These are phyloP conservation scores for Leucophenga montana DNA, from an alignment of 2,888 invertebrate genomes.

Conservation along the genomic window DNA sequence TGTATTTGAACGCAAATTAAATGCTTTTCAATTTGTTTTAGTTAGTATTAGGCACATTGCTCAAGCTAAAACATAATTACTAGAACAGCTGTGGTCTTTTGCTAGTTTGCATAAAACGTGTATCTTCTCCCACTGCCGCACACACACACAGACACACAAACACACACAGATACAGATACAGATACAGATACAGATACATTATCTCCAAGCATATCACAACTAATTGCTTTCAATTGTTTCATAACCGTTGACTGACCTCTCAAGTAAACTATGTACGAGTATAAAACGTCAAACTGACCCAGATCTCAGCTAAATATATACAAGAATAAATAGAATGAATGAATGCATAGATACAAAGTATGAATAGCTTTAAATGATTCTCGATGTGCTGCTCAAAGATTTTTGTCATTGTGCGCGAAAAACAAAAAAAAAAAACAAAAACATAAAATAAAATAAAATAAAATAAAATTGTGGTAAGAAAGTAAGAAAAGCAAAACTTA, in stretches of 20 bases:
- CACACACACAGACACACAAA: too few relatives aligned
- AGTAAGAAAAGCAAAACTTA: conserved; percentile 44
- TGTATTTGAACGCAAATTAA: too few relatives aligned
- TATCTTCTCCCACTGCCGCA: too few relatives aligned
- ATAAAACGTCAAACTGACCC: conserved; percentile 42
- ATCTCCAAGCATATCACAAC: conserved; percentile 30
- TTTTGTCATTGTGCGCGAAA: conserved; percentile 51
- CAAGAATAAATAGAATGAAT: not conserved
- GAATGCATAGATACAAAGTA: too few relatives aligned
- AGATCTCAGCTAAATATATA: conserved; percentile 28
- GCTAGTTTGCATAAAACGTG: not conserved
- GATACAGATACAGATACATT: too few relatives aligned
- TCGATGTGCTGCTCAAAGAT: conserved; percentile 33
- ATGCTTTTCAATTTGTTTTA: too few relatives aligned
- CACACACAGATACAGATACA: too few relatives aligned
- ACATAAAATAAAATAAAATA: too few relatives aligned
- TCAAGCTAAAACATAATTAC: conserved; percentile 7
- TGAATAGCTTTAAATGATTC: conserved; percentile 1
- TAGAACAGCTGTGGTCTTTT: not conserved
- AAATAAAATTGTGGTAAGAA: too few relatives aligned
- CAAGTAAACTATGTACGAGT: not conserved
- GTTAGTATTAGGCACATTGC: too few relatives aligned
- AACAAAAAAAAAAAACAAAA: not conserved
- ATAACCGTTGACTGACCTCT: conserved; percentile 53
- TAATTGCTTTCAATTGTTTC: conserved; percentile 61